Conservation (phyloP, 2,888 invertebrate species). For the Lithophane ornitopus region DNA sequence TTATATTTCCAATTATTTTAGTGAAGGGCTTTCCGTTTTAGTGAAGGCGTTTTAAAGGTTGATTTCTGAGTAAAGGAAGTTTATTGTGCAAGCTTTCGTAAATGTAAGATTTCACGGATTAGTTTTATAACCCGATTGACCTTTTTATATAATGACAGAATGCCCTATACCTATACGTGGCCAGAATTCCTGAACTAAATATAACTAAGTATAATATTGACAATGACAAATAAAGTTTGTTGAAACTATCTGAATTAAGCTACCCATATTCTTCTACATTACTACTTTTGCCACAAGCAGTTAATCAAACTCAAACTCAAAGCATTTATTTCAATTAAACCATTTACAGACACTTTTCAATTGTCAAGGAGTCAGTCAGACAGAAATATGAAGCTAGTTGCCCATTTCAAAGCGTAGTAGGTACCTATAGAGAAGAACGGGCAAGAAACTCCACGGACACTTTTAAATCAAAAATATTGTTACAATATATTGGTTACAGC, state of each 20-base stretch:
- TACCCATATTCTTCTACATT: not conserved
- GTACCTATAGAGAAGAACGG: no score
- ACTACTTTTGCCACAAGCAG: not conserved
- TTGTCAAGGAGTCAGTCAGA: no score
- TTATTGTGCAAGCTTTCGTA: not conserved
- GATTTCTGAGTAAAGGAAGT: not conserved
- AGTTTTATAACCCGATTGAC: no score
- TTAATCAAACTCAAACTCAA: no score
- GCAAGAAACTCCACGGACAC: no score
- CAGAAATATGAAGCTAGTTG: no score
- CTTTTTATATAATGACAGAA: not conserved
- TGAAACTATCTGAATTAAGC: not conserved
- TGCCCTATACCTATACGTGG: not conserved
- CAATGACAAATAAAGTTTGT: no score
- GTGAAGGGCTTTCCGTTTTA: constrained; percentile 11
- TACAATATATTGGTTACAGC: no score
- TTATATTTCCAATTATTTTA: constrained; percentile 39
- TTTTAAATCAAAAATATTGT: no score
- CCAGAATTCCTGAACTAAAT: not conserved
- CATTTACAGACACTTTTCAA: no score
- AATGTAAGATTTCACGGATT: not conserved
- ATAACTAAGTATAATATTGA: not conserved
- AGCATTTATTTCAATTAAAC: no score
- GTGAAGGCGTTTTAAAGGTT: not conserved
- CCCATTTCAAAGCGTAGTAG: no score